Evolutionary conservation across 1,140 invertebrate species (phyloP).

Genomic region (Mizuhopecten yessoensis): DNA sequence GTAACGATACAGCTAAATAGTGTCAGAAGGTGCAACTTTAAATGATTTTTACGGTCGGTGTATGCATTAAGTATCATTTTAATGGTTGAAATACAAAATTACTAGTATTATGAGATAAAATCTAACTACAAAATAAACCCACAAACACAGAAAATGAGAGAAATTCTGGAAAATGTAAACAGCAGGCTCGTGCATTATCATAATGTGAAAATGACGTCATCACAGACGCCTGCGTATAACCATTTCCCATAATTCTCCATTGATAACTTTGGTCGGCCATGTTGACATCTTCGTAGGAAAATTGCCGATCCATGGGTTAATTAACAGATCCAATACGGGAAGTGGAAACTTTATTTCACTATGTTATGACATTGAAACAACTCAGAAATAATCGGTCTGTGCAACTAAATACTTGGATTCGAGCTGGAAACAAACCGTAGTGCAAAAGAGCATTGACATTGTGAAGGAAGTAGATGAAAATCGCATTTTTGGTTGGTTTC

Average conservation of each 20-base stretch:
- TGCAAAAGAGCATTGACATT: constrained; percentile 34
- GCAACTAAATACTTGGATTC: constrained; percentile 38
- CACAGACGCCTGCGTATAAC: constrained; percentile 57
- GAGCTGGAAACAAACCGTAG: background rate
- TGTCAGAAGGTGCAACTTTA: too few species aligned
- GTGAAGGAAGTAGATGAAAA: constrained; percentile 41
- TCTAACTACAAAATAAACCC: background rate
- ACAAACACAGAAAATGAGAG: background rate
- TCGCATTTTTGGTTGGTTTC: background rate
- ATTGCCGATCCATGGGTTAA: background rate
- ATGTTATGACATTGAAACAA: background rate
- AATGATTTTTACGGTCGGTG: background rate
- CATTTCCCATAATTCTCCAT: constrained; percentile 59
- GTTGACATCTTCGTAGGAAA: constrained; percentile 46
- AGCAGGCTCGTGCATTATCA: constrained; percentile 46
- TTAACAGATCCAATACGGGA: background rate
- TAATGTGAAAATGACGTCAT: constrained; percentile 51
- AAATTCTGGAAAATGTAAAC: constrained; percentile 1
- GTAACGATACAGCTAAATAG: too few species aligned
- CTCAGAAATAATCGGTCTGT: background rate
- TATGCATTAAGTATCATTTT: background rate
- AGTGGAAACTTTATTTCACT: background rate
- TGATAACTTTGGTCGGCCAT: constrained; percentile 51
- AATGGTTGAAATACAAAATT: background rate
- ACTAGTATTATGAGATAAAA: background rate